Percentiles rank a stretch among this genome's conserved stretches.
phyloP scores from a whole-genome alignment of 1,140 invertebrate species.

The Littorina saxatilis region DNA sequence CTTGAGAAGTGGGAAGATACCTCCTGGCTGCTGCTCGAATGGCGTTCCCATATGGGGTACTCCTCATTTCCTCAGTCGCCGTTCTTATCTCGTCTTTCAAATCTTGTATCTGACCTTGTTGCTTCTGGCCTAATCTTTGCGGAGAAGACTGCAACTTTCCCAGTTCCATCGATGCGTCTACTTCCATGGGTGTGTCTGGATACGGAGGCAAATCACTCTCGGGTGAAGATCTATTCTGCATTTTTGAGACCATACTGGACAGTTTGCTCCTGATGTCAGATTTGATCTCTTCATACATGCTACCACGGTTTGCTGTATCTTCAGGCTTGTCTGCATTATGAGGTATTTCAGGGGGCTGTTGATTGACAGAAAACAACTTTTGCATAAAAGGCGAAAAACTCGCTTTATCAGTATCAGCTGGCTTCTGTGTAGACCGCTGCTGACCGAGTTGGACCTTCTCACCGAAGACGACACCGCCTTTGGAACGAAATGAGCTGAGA shows the following conservation, averaged over 20 bases:
- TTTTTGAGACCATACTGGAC: slow-evolving; percentile 4
- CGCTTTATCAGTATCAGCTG: too few relatives aligned
- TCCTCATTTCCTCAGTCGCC: too few relatives aligned
- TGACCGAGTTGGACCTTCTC: not conserved
- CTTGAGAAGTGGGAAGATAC: not conserved
- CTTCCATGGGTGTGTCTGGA: too few relatives aligned
- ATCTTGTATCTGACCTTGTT: too few relatives aligned
- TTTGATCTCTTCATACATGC: not conserved
- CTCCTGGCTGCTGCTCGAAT: not conserved
- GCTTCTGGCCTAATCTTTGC: not conserved
- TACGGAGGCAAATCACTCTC: too few relatives aligned
- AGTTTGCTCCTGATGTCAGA: not conserved
- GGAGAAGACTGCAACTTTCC: slow-evolving; percentile 4
- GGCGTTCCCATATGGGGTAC: not conserved
- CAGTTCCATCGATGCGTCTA: not conserved
- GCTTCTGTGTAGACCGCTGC: too few relatives aligned
- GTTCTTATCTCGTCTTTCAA: too few relatives aligned
- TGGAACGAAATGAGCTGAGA: not conserved
- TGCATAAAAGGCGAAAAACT: too few relatives aligned
- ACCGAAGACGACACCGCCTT: not conserved
- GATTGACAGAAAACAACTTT: too few relatives aligned
- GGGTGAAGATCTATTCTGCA: not conserved
- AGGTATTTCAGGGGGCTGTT: too few relatives aligned
- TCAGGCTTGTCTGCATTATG: too few relatives aligned
- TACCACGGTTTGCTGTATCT: too few relatives aligned